Conservation (phyloP, 2,113 vertebrate genomes). For the Sapayoa aenigma region DNA sequence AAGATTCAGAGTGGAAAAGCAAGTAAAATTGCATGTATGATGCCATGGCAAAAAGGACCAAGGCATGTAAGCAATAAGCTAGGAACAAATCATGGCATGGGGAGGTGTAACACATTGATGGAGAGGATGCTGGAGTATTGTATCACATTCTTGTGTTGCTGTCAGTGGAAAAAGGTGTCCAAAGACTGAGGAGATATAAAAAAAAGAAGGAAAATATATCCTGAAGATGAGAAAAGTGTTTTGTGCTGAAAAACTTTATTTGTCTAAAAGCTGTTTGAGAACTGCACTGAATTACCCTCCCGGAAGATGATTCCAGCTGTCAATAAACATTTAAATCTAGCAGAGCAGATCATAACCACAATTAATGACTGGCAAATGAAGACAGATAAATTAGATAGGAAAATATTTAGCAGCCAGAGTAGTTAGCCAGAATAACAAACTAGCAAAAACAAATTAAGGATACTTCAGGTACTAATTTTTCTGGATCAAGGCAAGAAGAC, state of each 20-base stretch:
- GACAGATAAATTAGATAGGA: background rate
- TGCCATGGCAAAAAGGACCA: background rate
- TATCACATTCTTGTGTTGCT: background rate
- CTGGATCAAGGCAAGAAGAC: background rate
- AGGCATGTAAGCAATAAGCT: background rate
- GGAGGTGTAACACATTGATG: background rate
- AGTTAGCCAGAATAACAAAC: background rate
- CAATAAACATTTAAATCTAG: background rate
- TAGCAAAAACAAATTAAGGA: background rate
- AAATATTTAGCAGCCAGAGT: background rate
- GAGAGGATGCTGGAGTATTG: background rate
- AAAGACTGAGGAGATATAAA: background rate
- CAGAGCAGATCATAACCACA: background rate
- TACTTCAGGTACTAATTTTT: background rate
- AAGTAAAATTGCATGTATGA: background rate
- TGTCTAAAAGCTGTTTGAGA: background rate
- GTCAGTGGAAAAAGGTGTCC: background rate
- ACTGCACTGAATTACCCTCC: background rate
- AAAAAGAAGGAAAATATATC: background rate
- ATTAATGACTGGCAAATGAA: background rate
- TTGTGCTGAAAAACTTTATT: background rate
- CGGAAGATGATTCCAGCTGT: background rate
- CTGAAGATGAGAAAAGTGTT: background rate
- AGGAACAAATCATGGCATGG: fast-evolving
- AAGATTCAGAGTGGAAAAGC: background rate